Percentiles rank a stretch among this genome's conserved stretches.
Evolutionary conservation across 1,140 invertebrate species (phyloP).

Genomic region (Cotesia chilonis): DNA sequence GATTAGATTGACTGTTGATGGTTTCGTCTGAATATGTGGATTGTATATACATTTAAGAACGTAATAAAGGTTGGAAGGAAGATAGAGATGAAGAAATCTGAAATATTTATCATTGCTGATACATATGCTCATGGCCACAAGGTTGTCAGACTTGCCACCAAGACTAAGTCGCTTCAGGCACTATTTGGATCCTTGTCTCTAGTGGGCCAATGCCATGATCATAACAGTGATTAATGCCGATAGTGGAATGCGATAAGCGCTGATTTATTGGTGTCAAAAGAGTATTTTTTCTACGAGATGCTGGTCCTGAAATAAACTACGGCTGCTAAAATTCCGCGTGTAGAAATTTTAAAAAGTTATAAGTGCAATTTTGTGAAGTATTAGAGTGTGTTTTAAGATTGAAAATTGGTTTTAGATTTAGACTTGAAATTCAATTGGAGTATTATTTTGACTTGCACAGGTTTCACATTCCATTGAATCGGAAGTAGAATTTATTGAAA

Average conservation of each 20-base stretch:
- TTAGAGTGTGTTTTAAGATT: no score
- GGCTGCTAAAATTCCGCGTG: not conserved
- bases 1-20: no score
- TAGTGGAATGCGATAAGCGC: slow-evolving; percentile 57
- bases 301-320: slow-evolving; percentile 59
- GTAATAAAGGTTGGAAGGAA: slow-evolving; percentile 5
- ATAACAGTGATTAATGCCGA: slow-evolving; percentile 65
- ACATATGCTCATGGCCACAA: not conserved
- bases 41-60: not conserved
- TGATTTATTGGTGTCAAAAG: slow-evolving; percentile 64
- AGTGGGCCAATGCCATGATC: slow-evolving; percentile 22
- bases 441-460: no score
- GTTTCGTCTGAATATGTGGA: no score
- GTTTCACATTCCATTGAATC: no score
- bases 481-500: no score
- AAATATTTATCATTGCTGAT: not conserved
- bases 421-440: no score
- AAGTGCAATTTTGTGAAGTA: no score
- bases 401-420: no score
- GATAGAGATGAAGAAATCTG: not conserved
- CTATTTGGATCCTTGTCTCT: slow-evolving; percentile 38
- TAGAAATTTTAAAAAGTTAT: not conserved
- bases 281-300: slow-evolving; percentile 36
- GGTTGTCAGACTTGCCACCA: slow-evolving; percentile 14
- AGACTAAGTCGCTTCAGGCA: slow-evolving; percentile 5